A percentile compares a stretch with the other conserved stretches of the same genome.
phyloP scores from a whole-genome alignment of 2,797 vertebrate genomes.

The Microctenopoma lineatum region DNA sequence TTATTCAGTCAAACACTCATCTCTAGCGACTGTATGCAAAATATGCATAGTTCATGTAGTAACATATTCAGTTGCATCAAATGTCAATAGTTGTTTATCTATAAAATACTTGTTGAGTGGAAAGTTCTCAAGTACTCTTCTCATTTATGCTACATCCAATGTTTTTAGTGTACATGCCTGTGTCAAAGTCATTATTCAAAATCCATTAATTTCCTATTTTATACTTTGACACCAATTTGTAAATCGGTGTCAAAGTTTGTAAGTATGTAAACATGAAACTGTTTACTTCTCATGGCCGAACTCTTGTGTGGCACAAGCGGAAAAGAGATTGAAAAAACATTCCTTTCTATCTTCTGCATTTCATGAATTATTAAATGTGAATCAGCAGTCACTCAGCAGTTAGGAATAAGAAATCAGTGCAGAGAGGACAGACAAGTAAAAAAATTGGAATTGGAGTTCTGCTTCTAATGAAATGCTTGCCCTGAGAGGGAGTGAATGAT shows the following conservation, averaged over 20 bases:
- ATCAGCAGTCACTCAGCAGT: constrained; percentile 52
- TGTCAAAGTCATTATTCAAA: constrained; percentile 4
- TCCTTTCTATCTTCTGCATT: constrained; percentile 33
- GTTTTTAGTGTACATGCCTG: background rate
- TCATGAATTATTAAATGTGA: constrained; percentile 61
- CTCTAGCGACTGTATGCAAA: background rate
- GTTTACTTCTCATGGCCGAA: constrained; percentile 4
- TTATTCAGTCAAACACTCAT: constrained; percentile 16
- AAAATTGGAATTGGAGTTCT: constrained; percentile 29
- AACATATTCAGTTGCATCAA: constrained; percentile 23
- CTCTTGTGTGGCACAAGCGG: background rate
- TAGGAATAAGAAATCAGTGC: constrained; percentile 43
- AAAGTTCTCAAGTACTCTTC: background rate
- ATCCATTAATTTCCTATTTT: constrained; percentile 2
- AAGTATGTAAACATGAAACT: background rate
- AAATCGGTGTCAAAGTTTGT: background rate
- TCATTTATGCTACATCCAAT: background rate
- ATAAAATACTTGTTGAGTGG: background rate
- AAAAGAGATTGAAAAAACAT: constrained; percentile 29
- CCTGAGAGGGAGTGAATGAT: constrained; percentile 39
- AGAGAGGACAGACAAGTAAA: constrained; percentile 29
- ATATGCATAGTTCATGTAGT: constrained; percentile 18
- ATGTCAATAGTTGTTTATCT: constrained; percentile 1
- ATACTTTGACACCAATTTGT: background rate
- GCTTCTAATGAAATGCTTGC: constrained; percentile 52